Percentiles rank a stretch among this genome's conserved stretches.
phyloP scores from a whole-genome alignment of 2,888 invertebrate species.

The Lochmaea crataegi region DNA sequence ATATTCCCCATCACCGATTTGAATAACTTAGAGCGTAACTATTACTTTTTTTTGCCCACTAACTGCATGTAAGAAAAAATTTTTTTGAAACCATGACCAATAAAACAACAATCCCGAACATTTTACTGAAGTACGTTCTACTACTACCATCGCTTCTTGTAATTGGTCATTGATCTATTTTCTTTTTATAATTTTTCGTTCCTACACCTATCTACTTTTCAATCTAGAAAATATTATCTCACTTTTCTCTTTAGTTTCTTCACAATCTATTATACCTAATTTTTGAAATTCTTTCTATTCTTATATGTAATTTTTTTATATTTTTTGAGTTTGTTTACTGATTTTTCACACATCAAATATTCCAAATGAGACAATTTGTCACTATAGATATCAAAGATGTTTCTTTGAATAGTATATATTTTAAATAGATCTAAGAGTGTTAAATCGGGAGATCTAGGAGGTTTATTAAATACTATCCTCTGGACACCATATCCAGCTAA shows the following conservation, averaged over 20 bases:
- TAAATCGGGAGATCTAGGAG: too few species aligned
- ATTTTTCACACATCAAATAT: conserved; percentile 35
- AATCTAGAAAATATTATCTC: conserved; percentile 1
- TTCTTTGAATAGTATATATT: too few species aligned
- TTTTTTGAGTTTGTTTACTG: conserved; percentile 50
- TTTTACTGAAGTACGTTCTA: conserved; percentile 54
- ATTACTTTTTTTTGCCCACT: conserved; percentile 14
- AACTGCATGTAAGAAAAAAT: conserved; percentile 15
- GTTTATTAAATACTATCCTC: too few species aligned
- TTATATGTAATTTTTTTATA: conserved; percentile 32
- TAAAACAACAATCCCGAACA: conserved; percentile 51
- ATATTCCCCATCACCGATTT: too few species aligned
- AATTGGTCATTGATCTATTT: conserved; percentile 33
- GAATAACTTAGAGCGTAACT: too few species aligned
- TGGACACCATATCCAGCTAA: too few species aligned
- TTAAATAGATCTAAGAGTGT: too few species aligned
- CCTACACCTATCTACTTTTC: conserved; percentile 13
- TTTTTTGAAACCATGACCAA: conserved; percentile 42
- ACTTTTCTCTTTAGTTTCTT: conserved; percentile 14
- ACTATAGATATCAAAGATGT: background rate
- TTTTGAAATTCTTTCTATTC: conserved; percentile 21
- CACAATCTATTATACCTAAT: conserved; percentile 19
- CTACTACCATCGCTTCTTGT: conserved; percentile 26
- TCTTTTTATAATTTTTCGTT: conserved; percentile 5
- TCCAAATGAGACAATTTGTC: conserved; percentile 49